These are phyloP conservation scores for Alligator mississippiensis DNA, from an alignment of 2,113 vertebrate genomes.

Conservation along the genomic window DNA sequence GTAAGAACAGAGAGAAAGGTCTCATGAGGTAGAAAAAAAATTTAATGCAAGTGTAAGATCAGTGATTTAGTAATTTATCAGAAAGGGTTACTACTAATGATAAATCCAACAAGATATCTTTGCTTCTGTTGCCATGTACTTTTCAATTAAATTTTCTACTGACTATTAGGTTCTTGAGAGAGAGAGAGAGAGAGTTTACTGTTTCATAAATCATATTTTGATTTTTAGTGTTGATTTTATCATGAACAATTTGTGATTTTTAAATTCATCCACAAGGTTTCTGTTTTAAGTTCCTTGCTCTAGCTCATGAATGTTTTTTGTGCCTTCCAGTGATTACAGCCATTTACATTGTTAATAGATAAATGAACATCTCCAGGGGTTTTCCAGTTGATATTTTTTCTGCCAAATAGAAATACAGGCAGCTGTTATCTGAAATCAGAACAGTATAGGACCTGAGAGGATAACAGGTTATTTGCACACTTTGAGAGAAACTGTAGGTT, in stretches of 20 bases:
- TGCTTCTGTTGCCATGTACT: neutral
- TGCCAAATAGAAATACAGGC: neutral
- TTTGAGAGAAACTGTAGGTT: neutral
- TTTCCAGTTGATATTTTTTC: neutral
- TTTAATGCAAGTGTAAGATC: neutral
- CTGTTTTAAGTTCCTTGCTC: neutral
- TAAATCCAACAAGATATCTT: neutral
- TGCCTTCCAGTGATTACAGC: neutral
- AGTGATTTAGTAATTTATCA: neutral
- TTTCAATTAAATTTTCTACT: neutral
- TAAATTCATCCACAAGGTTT: neutral
- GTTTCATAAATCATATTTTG: neutral
- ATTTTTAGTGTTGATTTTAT: neutral
- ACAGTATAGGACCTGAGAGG: neutral
- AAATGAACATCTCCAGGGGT: neutral
- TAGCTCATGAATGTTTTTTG: neutral
- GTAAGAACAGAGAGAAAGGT: neutral
- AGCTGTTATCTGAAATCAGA: neutral
- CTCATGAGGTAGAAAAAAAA: neutral
- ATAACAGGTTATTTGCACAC: neutral
- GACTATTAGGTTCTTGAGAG: neutral
- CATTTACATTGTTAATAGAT: neutral
- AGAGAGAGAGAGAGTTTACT: neutral
- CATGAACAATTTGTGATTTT: neutral
- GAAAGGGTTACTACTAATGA: neutral